These are phyloP conservation scores for Dinoponera quadriceps DNA, from an alignment of 1,140 invertebrate species.

Conservation along the genomic window DNA sequence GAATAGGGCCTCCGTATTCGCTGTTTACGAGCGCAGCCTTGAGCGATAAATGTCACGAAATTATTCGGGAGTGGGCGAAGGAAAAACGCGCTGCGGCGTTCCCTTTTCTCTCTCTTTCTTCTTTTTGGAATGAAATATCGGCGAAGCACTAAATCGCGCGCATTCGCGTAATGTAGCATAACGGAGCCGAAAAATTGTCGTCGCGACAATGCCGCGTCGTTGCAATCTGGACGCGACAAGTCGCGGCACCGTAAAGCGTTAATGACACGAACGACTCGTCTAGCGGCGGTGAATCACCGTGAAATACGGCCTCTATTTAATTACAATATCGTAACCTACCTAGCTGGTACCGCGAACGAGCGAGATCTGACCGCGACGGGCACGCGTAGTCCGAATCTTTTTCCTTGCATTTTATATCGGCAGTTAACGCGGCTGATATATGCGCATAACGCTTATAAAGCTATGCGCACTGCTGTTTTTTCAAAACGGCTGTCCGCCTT, in stretches of 20 bases:
- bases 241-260: slow-evolving; percentile 54
- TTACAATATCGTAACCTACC: slow-evolving; percentile 50
- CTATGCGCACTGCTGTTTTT: slow-evolving; percentile 55
- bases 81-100: neutral
- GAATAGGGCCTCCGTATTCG: neutral
- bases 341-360: neutral
- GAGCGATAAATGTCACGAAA: slow-evolving; percentile 42
- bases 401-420: slow-evolving; percentile 71
- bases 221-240: slow-evolving; percentile 23
- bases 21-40: slow-evolving; percentile 32
- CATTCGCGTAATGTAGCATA: slow-evolving; percentile 66
- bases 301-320: slow-evolving; percentile 60
- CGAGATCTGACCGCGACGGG: neutral
- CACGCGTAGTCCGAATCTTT: slow-evolving; percentile 33
- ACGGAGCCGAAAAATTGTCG: slow-evolving; percentile 66
- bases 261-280: slow-evolving; percentile 63
- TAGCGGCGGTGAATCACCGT: slow-evolving; percentile 55
- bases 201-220: slow-evolving; percentile 23
- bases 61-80: slow-evolving; percentile 30
- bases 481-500: slow-evolving; percentile 43
- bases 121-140: slow-evolving; percentile 53
- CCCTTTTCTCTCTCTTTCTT: too few species aligned
- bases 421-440: slow-evolving; percentile 72
- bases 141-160: slow-evolving; percentile 48
- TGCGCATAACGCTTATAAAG: slow-evolving; percentile 64